Base-by-base conservation (phyloP, 2,888 invertebrate genomes). In the Notodonta ziczac region DNA sequence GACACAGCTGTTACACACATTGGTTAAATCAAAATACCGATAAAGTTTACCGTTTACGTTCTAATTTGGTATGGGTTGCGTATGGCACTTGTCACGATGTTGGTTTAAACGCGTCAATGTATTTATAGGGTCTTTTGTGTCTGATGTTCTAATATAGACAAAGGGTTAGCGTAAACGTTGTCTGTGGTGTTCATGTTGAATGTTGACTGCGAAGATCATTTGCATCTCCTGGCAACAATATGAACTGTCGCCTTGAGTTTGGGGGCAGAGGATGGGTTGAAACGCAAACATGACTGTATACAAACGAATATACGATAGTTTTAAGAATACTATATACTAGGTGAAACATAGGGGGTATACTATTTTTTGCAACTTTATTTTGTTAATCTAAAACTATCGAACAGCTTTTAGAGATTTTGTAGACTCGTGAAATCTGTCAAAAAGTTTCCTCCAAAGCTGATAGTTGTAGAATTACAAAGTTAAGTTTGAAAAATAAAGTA, bases 31-130 rank as follows among this genome's bases (percentile, higher is more conserved):
- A 81, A 83, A 86, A 84, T 82, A 85, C 77, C 81, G 84, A 86
- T 88, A 89, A 88, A 88, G 79, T 83, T 83, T 80, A 86, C 87
- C 82, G 85, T 87, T 86, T 84, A 83, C 77, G 83, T 85, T 88
- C 88, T 87, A 88, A 89, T 90, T 89, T 84, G 71, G 87, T 86
- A 86, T 87, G 83, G 83, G 79, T 78, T 75, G 78, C 88, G 82
- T 84, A 87, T 88, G 87, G 83, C 86, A 86, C 85, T 89, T 87
- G 88, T 90, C 86, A 86, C 82, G 77, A 71, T 76, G 73, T 70
- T 75, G 71, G 77, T 77, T 66, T 69, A 65, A 65, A 64, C 69
- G 80, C 75, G 72, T 78, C 67, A 67, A 79, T 83, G 83, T 89
- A 90, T 89, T 87, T 86, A 84, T 86, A 86, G 84, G 66, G 72